Conservation (phyloP, 2,888 invertebrate genomes). For the Trichogramma evanescens region DNA sequence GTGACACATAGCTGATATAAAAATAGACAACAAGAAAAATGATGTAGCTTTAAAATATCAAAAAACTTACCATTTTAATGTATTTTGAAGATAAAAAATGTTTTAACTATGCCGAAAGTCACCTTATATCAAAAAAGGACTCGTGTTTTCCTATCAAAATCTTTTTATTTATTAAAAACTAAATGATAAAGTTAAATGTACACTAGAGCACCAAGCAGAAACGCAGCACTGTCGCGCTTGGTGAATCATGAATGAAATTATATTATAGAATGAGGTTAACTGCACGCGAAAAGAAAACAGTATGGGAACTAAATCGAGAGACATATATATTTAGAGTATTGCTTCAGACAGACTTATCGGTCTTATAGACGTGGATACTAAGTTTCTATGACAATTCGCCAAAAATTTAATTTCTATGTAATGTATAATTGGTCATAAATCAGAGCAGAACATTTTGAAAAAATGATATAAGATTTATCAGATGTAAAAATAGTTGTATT, state of each 20-base stretch:
- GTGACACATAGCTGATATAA: background rate
- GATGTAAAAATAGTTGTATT: background rate
- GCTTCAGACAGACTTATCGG: background rate
- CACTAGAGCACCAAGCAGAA: no score
- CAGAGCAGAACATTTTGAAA: no score
- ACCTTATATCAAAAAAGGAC: no score
- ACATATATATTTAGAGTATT: background rate
- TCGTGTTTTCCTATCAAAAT: no score
- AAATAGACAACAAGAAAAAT: background rate
- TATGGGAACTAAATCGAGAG: no score
- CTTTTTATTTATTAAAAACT: background rate
- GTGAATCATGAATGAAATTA: background rate
- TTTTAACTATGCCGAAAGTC: background rate
- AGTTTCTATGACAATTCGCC: no score
- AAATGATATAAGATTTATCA: no score
- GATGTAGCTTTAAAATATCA: background rate
- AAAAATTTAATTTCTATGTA: no score
- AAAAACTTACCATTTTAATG: background rate
- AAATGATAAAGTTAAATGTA: background rate
- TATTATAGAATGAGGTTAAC: background rate
- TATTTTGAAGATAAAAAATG: background rate
- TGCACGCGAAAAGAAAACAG: no score
- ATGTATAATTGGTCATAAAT: no score
- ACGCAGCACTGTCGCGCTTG: background rate
- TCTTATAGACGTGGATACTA: no score